Percentiles rank a stretch among this genome's conserved stretches.
phyloP scores from a whole-genome alignment of 2,113 vertebrate genomes.

The Corapipo altera region DNA sequence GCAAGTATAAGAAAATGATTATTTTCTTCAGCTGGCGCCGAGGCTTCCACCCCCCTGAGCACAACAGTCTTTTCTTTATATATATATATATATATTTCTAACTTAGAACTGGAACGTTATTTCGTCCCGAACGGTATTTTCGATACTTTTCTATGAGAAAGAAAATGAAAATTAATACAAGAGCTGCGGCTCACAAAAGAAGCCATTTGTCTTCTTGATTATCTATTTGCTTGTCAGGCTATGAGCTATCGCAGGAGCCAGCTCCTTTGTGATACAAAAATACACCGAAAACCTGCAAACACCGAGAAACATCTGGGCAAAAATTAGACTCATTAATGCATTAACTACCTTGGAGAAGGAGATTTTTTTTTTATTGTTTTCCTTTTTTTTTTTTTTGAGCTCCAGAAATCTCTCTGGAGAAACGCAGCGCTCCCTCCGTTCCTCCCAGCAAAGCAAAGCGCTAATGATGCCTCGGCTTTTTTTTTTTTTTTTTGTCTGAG shows the following conservation, averaged over 20 bases:
- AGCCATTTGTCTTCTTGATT: constrained; percentile 99
- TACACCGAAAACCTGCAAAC: constrained; percentile 84
- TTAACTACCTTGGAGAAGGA: constrained; percentile 83
- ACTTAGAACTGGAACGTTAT: constrained; percentile 81
- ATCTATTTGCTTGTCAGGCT: constrained; percentile 99
- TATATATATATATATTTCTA: neutral
- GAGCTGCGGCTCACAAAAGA: constrained; percentile 95
- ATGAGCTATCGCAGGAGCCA: constrained; percentile 95
- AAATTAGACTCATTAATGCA: constrained; percentile 92
- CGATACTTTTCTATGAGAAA: constrained; percentile 91
- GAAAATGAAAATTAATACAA: constrained; percentile 99
- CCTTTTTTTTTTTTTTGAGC: constrained; percentile 50
- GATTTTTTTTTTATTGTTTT: neutral
- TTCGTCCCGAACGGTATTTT: constrained; percentile 87
- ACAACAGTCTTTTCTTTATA: neutral
- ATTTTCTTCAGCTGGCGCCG: neutral
- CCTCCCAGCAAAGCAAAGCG: constrained; percentile 8
- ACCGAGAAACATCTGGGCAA: constrained; percentile 84
- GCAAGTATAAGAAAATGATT: neutral
- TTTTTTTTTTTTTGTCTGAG: constrained; percentile 73
- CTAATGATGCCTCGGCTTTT: constrained; percentile 65
- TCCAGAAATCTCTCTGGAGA: constrained; percentile 9
- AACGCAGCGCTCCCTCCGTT: no score
- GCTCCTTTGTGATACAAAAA: constrained; percentile 93
- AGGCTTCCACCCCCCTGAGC: neutral